Conservation (phyloP, 1,140 invertebrate genomes). For the Bombus confusus region DNA sequence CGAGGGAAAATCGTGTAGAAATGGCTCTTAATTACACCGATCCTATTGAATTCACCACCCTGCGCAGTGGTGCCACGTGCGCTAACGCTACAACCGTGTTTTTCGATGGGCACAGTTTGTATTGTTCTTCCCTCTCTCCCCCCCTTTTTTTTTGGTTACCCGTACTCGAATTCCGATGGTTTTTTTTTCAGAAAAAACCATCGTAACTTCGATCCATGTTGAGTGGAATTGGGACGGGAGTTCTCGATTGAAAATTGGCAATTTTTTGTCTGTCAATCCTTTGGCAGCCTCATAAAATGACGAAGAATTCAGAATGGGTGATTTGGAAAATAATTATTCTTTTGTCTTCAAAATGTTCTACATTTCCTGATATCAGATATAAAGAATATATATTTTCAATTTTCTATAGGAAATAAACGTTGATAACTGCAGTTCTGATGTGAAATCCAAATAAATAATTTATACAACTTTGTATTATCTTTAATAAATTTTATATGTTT, state of each 20-base stretch:
- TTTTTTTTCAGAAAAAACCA: neutral
- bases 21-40: constrained; percentile 83
- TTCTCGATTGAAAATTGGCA: neutral
- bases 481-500: too few relatives aligned
- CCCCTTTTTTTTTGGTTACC: neutral
- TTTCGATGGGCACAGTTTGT: constrained; percentile 53
- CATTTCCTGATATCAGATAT: neutral
- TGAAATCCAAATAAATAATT: too few relatives aligned
- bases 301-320: neutral
- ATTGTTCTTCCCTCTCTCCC: neutral
- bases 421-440: too few relatives aligned
- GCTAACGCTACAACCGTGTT: constrained; percentile 71
- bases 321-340: neutral
- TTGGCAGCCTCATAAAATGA: too few relatives aligned
- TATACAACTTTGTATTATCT: too few relatives aligned
- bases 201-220: neutral
- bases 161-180: constrained; percentile 1
- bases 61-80: constrained; percentile 71
- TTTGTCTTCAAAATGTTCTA: too few relatives aligned
- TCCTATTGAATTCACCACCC: constrained; percentile 79
- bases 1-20: constrained; percentile 80
- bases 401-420: neutral
- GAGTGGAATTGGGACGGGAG: neutral
- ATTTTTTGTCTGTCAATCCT: too few relatives aligned
- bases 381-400: neutral